Conservation (phyloP, 92 coral and sea anemone species). For the Heliopora coerulea region DNA sequence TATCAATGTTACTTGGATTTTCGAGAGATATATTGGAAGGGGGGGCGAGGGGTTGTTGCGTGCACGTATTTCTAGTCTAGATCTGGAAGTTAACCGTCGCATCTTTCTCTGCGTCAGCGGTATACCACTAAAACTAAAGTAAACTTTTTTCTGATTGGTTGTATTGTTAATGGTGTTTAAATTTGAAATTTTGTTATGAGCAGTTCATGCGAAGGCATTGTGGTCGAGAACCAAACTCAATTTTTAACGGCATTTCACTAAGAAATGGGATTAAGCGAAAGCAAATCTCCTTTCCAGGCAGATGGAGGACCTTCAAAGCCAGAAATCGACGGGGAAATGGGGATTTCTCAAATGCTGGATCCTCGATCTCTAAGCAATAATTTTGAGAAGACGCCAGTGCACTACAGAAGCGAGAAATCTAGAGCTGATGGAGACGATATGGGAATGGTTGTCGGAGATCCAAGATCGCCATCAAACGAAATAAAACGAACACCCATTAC, state of each 20-base stretch:
- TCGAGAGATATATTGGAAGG: too few species aligned
- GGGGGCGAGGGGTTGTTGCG: too few species aligned
- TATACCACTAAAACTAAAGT: slow-evolving; percentile 1
- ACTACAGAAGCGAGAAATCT: slow-evolving; percentile 59
- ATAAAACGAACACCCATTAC: slow-evolving; percentile 74
- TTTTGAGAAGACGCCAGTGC: slow-evolving; percentile 75
- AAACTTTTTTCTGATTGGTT: slow-evolving; percentile 42
- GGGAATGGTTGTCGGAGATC: slow-evolving; percentile 62
- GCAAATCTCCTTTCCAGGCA: slow-evolving; percentile 76
- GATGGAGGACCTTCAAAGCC: slow-evolving; percentile 69
- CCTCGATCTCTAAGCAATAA: slow-evolving; percentile 77
- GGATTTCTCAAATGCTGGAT: slow-evolving; percentile 56
- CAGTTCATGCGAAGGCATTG: not conserved
- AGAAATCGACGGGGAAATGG: slow-evolving; percentile 49
- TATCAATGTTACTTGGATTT: too few species aligned
- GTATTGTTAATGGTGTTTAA: slow-evolving; percentile 28
- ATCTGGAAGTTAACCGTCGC: slow-evolving; percentile 10
- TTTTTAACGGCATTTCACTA: not conserved
- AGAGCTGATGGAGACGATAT: slow-evolving; percentile 73
- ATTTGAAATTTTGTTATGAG: slow-evolving; percentile 46
- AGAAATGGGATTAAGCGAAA: slow-evolving; percentile 83
- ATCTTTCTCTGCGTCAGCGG: slow-evolving; percentile 17
- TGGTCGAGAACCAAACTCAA: not conserved
- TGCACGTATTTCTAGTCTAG: slow-evolving; percentile 34
- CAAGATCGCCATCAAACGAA: slow-evolving; percentile 80